Conservation (phyloP, 2,797 vertebrate genomes). For the Brotula barbata region DNA sequence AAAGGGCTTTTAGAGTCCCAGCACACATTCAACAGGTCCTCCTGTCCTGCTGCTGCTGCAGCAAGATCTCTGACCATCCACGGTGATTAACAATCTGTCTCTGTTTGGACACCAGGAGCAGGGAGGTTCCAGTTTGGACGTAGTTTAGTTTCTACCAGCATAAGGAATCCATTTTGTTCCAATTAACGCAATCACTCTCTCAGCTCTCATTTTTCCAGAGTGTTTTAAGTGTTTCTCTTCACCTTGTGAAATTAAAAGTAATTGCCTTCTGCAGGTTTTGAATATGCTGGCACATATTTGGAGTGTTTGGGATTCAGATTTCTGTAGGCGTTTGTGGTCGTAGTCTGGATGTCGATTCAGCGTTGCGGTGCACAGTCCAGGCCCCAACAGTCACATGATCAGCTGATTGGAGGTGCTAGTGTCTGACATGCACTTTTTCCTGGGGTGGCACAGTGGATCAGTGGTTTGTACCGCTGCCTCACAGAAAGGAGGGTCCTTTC, state of each 20-base stretch:
- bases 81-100: conserved; percentile 44
- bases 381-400: conserved; percentile 21
- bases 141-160: conserved; percentile 51
- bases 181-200: conserved; percentile 63
- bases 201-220: conserved; percentile 48
- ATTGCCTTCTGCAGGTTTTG: conserved; percentile 61
- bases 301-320: conserved; percentile 42
- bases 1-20: conserved; percentile 49
- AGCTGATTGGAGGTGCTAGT: conserved; percentile 3
- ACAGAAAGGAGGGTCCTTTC: too few relatives aligned
- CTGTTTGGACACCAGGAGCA: conserved; percentile 48
- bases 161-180: conserved; percentile 72
- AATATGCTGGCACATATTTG: conserved; percentile 43
- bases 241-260: conserved; percentile 59
- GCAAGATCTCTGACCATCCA: conserved; percentile 41
- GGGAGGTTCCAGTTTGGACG: conserved; percentile 39
- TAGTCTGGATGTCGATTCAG: conserved; percentile 21
- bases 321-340: conserved; percentile 37
- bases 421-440: background rate
- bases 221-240: conserved; percentile 35
- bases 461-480: too few relatives aligned
- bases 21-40: conserved; percentile 43
- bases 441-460: too few relatives aligned
- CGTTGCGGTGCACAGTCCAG: too few relatives aligned
- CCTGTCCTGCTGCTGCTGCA: conserved; percentile 19